phyloP scores from a whole-genome alignment of 2,113 vertebrate species.

The Aegotheles bennettii region DNA sequence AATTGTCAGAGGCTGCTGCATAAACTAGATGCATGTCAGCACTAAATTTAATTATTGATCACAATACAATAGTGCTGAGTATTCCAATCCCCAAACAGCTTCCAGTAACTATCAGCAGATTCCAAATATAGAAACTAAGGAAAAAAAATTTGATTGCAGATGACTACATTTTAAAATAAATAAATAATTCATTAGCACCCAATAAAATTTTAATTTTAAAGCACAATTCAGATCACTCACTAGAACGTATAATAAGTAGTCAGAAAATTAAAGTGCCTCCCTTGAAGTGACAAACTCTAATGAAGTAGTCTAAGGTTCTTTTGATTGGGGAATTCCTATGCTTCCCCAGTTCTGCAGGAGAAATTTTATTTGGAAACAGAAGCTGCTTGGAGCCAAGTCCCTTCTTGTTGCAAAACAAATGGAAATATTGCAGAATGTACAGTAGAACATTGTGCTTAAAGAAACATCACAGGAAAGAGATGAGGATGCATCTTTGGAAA shows the following conservation, averaged over 20 bases:
- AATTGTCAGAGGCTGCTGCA: slow-evolving; percentile 79
- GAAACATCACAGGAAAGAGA: neutral
- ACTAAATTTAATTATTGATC: slow-evolving; percentile 93
- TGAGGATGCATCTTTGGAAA: neutral
- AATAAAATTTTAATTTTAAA: slow-evolving; percentile 75
- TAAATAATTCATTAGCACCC: slow-evolving; percentile 75
- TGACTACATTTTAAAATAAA: slow-evolving; percentile 76
- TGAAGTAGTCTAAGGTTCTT: slow-evolving; percentile 7
- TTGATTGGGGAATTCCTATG: neutral
- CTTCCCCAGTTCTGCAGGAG: neutral
- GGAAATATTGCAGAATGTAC: neutral
- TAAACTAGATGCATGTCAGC: slow-evolving; percentile 87
- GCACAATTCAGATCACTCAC: slow-evolving; percentile 55
- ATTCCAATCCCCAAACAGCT: slow-evolving; percentile 78
- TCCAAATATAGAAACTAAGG: slow-evolving; percentile 77
- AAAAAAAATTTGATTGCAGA: slow-evolving; percentile 73
- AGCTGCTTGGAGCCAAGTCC: neutral
- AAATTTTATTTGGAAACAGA: slow-evolving; percentile 30
- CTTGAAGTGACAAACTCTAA: slow-evolving; percentile 53
- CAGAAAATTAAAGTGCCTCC: slow-evolving; percentile 22
- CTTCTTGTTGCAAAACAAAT: neutral
- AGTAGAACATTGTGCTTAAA: neutral
- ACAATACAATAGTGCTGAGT: slow-evolving; percentile 94
- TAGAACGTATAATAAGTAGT: slow-evolving; percentile 38
- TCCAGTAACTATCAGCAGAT: slow-evolving; percentile 88